phyloP scores from a whole-genome alignment of 2,888 invertebrate species.

The Platycnemis pennipes region DNA sequence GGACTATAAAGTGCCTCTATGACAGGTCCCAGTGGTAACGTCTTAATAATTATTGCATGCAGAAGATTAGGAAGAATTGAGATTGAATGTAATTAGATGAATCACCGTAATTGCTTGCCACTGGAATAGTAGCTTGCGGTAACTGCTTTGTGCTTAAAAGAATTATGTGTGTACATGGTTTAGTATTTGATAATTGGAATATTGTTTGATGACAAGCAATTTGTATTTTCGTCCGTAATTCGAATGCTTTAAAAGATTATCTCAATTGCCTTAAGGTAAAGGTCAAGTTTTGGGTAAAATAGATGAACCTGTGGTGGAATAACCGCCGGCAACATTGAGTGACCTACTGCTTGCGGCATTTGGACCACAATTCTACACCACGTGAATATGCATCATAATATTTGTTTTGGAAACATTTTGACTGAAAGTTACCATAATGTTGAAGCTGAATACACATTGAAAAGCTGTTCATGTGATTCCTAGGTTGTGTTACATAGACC shows the following conservation, averaged over 20 bases:
- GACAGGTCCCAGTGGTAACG: conserved; percentile 49
- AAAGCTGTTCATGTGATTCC: not conserved
- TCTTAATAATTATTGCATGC: not conserved
- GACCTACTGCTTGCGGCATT: not conserved
- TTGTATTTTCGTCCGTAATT: not conserved
- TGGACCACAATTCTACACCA: not conserved
- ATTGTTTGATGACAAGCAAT: not conserved
- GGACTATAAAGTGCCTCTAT: conserved; percentile 56
- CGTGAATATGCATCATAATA: not conserved
- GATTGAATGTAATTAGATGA: conserved; percentile 51
- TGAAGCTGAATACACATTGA: not conserved
- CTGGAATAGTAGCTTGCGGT: conserved; percentile 51
- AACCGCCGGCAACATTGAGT: not conserved
- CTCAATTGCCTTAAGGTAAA: not conserved
- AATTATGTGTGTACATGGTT: conserved; percentile 51
- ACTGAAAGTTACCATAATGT: not conserved
- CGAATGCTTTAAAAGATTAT: not conserved
- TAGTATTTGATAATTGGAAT: conserved; percentile 8
- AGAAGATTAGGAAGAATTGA: not conserved
- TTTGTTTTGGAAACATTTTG: not conserved
- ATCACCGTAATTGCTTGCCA: conserved; percentile 55
- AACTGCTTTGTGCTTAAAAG: conserved; percentile 54
- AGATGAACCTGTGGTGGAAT: not conserved
- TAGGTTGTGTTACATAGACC: not conserved
- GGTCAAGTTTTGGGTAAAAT: not conserved